Conservation (phyloP, 2,888 invertebrate genomes). For the Drosophila koepferae region DNA sequence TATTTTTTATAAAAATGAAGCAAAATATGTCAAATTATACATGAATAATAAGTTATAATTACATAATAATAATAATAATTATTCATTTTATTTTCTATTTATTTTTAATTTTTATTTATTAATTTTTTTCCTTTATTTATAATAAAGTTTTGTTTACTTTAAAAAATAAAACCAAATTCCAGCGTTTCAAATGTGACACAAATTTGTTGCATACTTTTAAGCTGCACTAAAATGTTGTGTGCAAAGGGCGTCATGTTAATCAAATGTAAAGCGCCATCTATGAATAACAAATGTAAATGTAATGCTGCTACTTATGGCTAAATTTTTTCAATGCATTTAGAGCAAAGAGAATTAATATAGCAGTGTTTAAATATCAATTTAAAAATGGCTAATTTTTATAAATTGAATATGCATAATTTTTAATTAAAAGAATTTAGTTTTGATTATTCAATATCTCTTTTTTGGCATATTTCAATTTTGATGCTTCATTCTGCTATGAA, state of each 20-base stretch:
- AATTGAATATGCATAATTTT: background rate
- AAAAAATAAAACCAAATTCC: background rate
- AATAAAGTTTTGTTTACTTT: too few species aligned
- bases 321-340: background rate
- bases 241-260: conserved; percentile 6
- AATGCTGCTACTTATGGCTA: background rate
- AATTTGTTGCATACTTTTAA: conserved; percentile 25
- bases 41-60: too few species aligned
- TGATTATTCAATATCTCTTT: accelerated
- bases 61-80: too few species aligned
- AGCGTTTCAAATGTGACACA: background rate
- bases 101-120: too few species aligned
- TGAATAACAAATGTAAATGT: background rate
- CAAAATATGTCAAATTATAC: too few species aligned
- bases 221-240: background rate
- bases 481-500: background rate
- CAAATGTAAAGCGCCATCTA: conserved; percentile 3
- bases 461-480: too few species aligned
- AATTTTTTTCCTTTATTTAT: too few species aligned
- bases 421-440: too few species aligned
- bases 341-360: background rate
- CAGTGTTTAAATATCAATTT: background rate
- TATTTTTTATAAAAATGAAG: too few species aligned
- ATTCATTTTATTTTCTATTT: too few species aligned
- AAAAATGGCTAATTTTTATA: background rate